A percentile compares a stretch with the other conserved stretches of the same genome.
phyloP scores from a whole-genome alignment of 1,140 invertebrate species.

The Aphelinus atriplicis region DNA sequence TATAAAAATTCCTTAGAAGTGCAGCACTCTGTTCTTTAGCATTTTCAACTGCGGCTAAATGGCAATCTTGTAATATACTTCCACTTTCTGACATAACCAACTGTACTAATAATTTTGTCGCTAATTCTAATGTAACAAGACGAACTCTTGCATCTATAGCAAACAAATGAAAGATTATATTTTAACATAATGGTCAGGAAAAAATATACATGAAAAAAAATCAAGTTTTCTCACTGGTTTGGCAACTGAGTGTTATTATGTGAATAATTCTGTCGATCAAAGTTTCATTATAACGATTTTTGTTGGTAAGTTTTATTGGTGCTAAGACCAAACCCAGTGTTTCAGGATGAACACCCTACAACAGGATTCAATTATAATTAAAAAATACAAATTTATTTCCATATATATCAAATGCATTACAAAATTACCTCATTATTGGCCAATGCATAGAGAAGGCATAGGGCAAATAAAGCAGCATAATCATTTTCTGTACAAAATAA shows the following conservation, averaged over 20 bases:
- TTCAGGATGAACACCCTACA: slow-evolving; percentile 77
- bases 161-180: slow-evolving; percentile 41
- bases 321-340: slow-evolving; percentile 76
- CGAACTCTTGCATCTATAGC: slow-evolving; percentile 79
- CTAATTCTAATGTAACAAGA: slow-evolving; percentile 91
- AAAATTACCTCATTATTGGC: slow-evolving; percentile 89
- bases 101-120: slow-evolving; percentile 79
- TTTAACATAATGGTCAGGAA: no score
- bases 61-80: slow-evolving; percentile 63
- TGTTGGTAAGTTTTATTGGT: slow-evolving; percentile 58
- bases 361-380: no score
- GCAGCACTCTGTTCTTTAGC: slow-evolving; percentile 88
- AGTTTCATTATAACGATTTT: slow-evolving; percentile 75
- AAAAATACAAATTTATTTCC: no score
- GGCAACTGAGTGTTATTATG: slow-evolving; percentile 84
- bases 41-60: slow-evolving; percentile 75
- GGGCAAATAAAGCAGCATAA: slow-evolving; percentile 90
- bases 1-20: slow-evolving; percentile 91
- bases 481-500: slow-evolving; percentile 91
- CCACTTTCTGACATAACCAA: slow-evolving; percentile 66
- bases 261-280: slow-evolving; percentile 83
- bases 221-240: slow-evolving; percentile 71
- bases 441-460: slow-evolving; percentile 93
- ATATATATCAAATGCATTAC: slow-evolving; percentile 31
- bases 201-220: no score